These are phyloP conservation scores for Mirounga angustirostris DNA, from an alignment of 2,113 vertebrate species.

Conservation along the genomic window DNA sequence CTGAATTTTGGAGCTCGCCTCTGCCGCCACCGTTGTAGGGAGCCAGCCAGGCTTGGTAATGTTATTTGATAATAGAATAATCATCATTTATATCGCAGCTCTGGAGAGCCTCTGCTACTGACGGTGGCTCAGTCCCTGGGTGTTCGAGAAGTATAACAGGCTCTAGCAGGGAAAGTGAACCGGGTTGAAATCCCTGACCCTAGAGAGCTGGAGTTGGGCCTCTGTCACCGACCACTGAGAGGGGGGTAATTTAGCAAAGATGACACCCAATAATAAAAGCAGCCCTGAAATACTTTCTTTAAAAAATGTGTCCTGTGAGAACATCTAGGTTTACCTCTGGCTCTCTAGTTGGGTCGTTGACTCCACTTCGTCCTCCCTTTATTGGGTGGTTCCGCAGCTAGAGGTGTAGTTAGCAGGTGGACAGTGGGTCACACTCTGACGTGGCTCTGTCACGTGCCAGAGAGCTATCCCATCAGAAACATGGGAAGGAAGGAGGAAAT, in stretches of 20 bases:
- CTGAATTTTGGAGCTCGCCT: slow-evolving; percentile 52
- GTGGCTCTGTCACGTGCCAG: background rate
- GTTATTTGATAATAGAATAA: slow-evolving; percentile 61
- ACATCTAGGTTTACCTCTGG: background rate
- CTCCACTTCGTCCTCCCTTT: background rate
- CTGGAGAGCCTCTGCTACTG: slow-evolving; percentile 21
- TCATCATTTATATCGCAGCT: slow-evolving; percentile 55
- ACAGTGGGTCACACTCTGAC: background rate
- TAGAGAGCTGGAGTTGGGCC: background rate
- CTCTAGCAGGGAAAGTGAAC: slow-evolving; percentile 36
- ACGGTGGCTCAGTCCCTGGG: background rate
- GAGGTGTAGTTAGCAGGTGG: background rate
- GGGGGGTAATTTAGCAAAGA: slow-evolving; percentile 20
- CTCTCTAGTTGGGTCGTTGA: background rate
- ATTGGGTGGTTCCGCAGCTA: background rate
- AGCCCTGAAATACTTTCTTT: slow-evolving; percentile 46
- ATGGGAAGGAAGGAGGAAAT: background rate
- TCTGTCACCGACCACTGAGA: background rate
- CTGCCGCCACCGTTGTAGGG: background rate
- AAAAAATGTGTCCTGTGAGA: background rate
- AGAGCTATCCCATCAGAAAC: background rate
- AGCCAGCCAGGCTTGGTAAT: slow-evolving; percentile 59
- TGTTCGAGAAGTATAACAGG: background rate
- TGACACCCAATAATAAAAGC: background rate
- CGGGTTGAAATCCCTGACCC: background rate